A percentile compares a stretch with the other conserved stretches of the same genome.
phyloP scores from a whole-genome alignment of 1,140 invertebrate genomes.

The Apocrypta bakeri region DNA sequence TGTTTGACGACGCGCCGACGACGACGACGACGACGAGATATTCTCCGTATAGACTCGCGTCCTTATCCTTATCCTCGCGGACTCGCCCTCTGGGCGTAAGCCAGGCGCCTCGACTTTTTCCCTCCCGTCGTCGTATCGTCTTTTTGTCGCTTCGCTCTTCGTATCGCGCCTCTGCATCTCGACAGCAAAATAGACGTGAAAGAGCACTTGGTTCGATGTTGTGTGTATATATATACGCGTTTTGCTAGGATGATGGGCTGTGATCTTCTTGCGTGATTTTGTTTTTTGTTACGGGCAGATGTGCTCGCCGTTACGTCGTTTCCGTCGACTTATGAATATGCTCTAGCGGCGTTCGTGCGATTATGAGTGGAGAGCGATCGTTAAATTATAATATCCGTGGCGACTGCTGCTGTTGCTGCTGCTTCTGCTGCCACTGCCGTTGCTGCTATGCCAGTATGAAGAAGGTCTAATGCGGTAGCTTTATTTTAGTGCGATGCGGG shows the following conservation, averaged over 20 bases:
- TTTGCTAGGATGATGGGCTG: background rate
- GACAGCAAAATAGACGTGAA: no score
- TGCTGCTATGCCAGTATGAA: no score
- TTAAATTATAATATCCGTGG: constrained; percentile 29
- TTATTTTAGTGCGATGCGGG: background rate
- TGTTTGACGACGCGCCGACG: constrained; percentile 64
- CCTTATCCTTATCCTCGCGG: constrained; percentile 20
- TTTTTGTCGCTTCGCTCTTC: background rate
- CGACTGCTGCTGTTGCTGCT: background rate
- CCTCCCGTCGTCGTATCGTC: background rate
- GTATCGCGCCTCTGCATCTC: background rate
- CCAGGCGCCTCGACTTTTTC: background rate
- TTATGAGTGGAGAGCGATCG: background rate
- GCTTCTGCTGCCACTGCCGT: background rate
- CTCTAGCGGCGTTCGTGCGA: background rate
- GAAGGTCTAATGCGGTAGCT: background rate
- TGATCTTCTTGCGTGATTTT: background rate
- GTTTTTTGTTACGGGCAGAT: background rate
- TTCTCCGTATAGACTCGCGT: background rate
- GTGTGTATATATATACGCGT: background rate
- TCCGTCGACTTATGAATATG: constrained; percentile 30
- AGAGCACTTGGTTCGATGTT: no score
- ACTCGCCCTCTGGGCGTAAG: background rate
- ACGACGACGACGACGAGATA: constrained; percentile 52
- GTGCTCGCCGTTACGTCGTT: constrained; percentile 6